Percentiles rank a stretch among this genome's conserved stretches.
phyloP scores from a whole-genome alignment of 2,113 vertebrate species.

The Edolisoma coerulescens region DNA sequence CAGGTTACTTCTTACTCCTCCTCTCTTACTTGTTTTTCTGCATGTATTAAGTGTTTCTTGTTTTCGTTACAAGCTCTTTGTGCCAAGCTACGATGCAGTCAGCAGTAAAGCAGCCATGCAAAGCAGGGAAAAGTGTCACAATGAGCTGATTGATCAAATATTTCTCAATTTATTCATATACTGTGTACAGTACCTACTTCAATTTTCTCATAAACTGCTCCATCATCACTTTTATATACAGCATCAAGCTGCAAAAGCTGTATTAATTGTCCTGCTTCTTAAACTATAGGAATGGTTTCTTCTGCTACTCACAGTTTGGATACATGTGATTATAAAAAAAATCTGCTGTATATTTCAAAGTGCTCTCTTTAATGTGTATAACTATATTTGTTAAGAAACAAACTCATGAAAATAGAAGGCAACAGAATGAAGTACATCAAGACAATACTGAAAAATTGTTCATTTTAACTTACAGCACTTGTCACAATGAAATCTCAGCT shows the following conservation, averaged over 20 bases:
- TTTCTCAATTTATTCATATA: not conserved
- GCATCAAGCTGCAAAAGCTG: not conserved
- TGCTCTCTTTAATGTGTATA: not conserved
- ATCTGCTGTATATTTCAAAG: not conserved
- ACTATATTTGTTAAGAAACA: slow-evolving; percentile 56
- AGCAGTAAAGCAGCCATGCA: not conserved
- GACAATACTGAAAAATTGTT: slow-evolving; percentile 30
- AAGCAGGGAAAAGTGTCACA: not conserved
- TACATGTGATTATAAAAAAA: not conserved
- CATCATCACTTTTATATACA: not conserved
- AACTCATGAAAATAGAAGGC: slow-evolving; percentile 32
- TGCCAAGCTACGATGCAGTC: not conserved
- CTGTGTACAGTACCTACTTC: not conserved
- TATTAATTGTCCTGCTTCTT: not conserved
- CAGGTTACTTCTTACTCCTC: not conserved
- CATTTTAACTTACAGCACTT: slow-evolving; percentile 25
- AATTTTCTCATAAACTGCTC: not conserved
- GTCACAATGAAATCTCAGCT: not conserved
- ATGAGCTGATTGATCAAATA: not conserved
- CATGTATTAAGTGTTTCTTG: not conserved
- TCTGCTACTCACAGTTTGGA: not conserved
- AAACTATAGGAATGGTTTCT: not conserved
- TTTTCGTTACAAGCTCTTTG: not conserved
- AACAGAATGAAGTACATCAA: slow-evolving; percentile 43
- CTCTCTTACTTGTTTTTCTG: not conserved